Conservation (phyloP, 2,888 invertebrate genomes). For the Hypena proboscidalis region DNA sequence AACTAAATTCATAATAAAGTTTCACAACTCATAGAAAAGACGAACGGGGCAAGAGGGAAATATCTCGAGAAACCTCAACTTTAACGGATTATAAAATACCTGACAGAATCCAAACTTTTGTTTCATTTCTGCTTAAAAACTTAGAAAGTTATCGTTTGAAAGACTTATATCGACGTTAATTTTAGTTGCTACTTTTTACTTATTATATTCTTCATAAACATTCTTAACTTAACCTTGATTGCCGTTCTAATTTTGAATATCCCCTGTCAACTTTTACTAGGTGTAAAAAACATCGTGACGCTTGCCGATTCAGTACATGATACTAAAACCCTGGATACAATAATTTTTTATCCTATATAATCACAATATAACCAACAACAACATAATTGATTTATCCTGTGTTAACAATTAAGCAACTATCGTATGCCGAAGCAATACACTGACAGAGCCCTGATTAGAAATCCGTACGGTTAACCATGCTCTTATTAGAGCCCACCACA, state of each 20-base stretch:
- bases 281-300: no score
- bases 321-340: no score
- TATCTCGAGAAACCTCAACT: slow-evolving; percentile 36
- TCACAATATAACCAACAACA: background rate
- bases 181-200: no score
- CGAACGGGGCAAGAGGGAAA: slow-evolving; percentile 42
- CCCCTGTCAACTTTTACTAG: no score
- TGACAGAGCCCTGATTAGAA: slow-evolving; percentile 31
- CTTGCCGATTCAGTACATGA: no score
- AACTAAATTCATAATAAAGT: slow-evolving; percentile 53
- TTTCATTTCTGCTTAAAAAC: slow-evolving; percentile 19
- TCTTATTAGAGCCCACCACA: slow-evolving; percentile 34
- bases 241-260: no score
- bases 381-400: background rate
- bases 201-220: no score
- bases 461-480: slow-evolving; percentile 30
- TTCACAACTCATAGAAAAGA: slow-evolving; percentile 43
- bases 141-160: slow-evolving; percentile 1
- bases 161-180: background rate
- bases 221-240: no score
- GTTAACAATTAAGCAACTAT: slow-evolving; percentile 12
- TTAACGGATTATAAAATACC: slow-evolving; percentile 35
- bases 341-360: no score
- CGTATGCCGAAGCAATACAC: slow-evolving; percentile 12
- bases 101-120: slow-evolving; percentile 32